These are phyloP conservation scores for Scolopax bukidnonensis DNA, from an alignment of 2,797 vertebrate species.

Conservation along the genomic window DNA sequence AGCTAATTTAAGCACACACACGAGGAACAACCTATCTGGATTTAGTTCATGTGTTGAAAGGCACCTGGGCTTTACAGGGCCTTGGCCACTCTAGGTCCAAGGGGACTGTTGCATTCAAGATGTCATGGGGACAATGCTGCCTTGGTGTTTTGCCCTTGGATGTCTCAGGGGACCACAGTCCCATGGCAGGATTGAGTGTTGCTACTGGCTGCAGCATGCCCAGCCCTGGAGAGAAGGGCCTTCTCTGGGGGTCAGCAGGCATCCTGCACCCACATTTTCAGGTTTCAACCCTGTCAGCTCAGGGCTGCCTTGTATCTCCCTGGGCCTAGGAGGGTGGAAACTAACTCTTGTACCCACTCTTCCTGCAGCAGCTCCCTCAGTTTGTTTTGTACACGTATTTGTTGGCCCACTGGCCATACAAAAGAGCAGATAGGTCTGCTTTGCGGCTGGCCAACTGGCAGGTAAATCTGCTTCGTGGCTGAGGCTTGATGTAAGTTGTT, in stretches of 20 bases:
- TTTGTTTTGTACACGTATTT: background rate
- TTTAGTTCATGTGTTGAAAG: background rate
- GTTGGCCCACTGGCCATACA: no score
- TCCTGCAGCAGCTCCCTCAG: background rate
- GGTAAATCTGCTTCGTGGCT: background rate
- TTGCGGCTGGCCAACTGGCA: background rate
- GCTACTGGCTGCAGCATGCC: fast-evolving
- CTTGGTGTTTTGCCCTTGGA: fast-evolving
- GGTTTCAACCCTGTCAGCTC: background rate
- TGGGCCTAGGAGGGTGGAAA: background rate
- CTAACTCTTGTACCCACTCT: background rate
- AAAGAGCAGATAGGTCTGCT: background rate
- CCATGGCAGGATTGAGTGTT: fast-evolving
- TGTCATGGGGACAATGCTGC: fast-evolving
- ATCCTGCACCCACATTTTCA: background rate
- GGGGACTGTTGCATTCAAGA: fast-evolving
- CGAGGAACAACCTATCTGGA: background rate
- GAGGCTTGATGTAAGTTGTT: background rate
- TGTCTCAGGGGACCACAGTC: background rate
- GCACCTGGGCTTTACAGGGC: background rate
- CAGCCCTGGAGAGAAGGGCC: background rate
- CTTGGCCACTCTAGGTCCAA: background rate
- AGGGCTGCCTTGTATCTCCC: background rate
- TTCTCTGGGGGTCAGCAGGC: background rate
- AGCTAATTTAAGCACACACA: background rate